Evolutionary conservation across 2,888 invertebrate genomes (phyloP), one percentile per base, ranked within the genome.

Genomic region (Agrochola circellaris): DNA sequence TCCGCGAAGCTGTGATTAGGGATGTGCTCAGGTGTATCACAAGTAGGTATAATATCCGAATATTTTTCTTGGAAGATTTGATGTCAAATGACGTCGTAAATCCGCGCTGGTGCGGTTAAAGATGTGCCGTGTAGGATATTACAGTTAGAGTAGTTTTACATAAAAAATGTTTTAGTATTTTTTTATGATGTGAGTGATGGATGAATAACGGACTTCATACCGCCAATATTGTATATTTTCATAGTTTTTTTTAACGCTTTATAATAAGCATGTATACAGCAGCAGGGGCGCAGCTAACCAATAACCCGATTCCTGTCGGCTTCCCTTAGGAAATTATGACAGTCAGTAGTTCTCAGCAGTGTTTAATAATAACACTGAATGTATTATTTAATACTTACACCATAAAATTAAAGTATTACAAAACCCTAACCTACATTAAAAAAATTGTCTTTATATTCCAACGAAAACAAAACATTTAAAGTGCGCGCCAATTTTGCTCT

Each of bases 11-110:
- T 67, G 69, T 64, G 77, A 79, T 79, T 85, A 85, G 87, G 73
- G 84, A 69, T 83, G 84, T 79, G 69, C 76, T 68, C 78, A 81
- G 71, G 85, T 82, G 81, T 80, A 67, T 69, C 74, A 67, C 38
- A 66, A 66, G 34, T 64, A 13, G 26, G 26, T 61, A 68, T 81
- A 68, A 69, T 81, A 81, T 81, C 45, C 60, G 68, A 81, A 69
- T 81, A 65, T 75, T 76, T 72, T 75, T 30, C 34, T 58, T 34
- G 26, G 34, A 54, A 72, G 51, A 26, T 64, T 34, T 58, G 38
- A 58, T 67, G 48, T 72, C 67, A 75, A 81, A 84, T 87, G 74
- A 80, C 51, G 81, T 81, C 81, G 77, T 85, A 87, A 87, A 87
- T 75, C 76, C 56, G 42, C n/a, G 58, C 42, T 51, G 62, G 26